Evolutionary conservation across 1,140 invertebrate genomes (phyloP).

Genomic region (Reticulitermes speratus): DNA sequence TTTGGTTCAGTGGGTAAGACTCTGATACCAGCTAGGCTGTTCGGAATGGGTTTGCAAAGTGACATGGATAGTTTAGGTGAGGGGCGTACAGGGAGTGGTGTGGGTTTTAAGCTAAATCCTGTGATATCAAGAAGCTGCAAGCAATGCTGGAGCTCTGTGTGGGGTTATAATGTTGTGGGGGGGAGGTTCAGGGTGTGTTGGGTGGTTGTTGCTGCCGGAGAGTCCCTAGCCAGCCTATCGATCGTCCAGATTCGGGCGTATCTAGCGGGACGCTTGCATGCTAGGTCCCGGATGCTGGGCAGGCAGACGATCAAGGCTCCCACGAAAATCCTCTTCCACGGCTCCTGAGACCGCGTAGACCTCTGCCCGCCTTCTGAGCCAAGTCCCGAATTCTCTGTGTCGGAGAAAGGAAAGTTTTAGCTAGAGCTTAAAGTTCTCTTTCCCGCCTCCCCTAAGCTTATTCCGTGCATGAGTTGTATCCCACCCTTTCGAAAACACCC

Average conservation of each 20-base stretch:
- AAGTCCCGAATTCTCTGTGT: background rate
- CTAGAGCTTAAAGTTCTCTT: background rate
- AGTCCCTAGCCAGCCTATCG: background rate
- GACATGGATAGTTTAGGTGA: slow-evolving; percentile 4
- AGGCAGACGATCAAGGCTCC: background rate
- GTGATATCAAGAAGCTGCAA: slow-evolving; percentile 6
- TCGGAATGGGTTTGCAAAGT: background rate
- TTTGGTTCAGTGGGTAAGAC: slow-evolving; percentile 15
- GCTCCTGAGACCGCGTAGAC: background rate
- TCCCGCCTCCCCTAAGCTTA: too few species aligned
- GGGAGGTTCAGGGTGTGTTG: background rate
- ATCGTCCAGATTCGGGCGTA: background rate
- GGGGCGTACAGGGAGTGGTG: background rate
- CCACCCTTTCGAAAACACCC: too few species aligned
- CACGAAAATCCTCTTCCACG: background rate
- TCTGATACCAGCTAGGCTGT: background rate
- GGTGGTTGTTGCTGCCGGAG: background rate
- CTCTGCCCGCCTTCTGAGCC: background rate
- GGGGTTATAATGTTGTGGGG: background rate
- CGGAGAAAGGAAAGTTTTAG: background rate
- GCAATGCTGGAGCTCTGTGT: background rate
- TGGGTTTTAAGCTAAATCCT: slow-evolving; percentile 13
- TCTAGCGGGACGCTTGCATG: background rate
- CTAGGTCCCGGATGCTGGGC: background rate
- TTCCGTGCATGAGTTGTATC: too few species aligned